phyloP scores from a whole-genome alignment of 2,888 invertebrate genomes.

The Tupiocoris notatus region DNA sequence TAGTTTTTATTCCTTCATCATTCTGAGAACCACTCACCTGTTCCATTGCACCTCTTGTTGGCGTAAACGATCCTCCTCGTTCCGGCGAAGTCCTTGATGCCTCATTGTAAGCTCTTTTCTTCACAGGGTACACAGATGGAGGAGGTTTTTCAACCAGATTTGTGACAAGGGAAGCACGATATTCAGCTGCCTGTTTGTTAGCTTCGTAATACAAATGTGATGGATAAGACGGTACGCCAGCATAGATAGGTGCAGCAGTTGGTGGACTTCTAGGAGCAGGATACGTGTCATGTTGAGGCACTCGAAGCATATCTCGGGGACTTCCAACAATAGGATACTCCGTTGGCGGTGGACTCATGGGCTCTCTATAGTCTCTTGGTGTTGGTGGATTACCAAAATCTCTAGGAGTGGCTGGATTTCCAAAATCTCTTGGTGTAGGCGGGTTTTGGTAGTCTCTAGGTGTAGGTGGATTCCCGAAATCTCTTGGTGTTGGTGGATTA shows the following conservation, averaged over 20 bases:
- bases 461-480: constrained; percentile 15
- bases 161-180: constrained; percentile 53
- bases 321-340: neutral
- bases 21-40: constrained; percentile 43
- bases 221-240: constrained; percentile 53
- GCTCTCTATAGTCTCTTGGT: constrained; percentile 2
- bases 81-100: constrained; percentile 50
- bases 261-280: constrained; percentile 30
- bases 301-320: neutral
- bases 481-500: constrained; percentile 21
- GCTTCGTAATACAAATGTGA: constrained; percentile 56
- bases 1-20: no score
- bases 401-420: constrained; percentile 26
- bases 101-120: constrained; percentile 64
- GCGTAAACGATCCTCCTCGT: constrained; percentile 49
- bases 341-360: constrained; percentile 13
- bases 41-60: constrained; percentile 49
- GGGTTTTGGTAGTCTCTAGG: constrained; percentile 19
- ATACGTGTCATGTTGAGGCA: constrained; percentile 8
- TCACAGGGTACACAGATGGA: constrained; percentile 60
- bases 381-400: neutral
- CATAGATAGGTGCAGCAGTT: constrained; percentile 39
- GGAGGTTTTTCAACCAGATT: constrained; percentile 46
- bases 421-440: constrained; percentile 32
- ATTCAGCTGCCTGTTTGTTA: constrained; percentile 47